Base-by-base conservation (phyloP, 2,888 invertebrate genomes). In the Portevinia maculata region DNA sequence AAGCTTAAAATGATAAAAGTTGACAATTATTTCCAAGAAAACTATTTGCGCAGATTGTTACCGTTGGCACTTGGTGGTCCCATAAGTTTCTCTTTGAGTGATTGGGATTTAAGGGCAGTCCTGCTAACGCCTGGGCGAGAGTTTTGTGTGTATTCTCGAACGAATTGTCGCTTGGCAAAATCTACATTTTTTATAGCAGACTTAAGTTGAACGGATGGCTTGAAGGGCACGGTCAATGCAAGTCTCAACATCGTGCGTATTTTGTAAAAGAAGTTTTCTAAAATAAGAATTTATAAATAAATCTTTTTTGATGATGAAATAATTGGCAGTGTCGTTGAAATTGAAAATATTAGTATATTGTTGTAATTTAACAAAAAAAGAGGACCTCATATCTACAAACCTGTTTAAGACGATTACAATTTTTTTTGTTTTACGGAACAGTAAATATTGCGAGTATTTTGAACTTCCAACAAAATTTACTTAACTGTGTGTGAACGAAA, bases 31-130 rank as follows among this genome's bases (percentile, higher is more conserved):
- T n/a, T n/a, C n/a, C n/a, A 24, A 24, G 24, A 24, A 24, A 24
- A 24, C 24, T 3, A 24, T 24, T 24, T 24, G 24, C 24, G 2
- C 2, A 24, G 0, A 8, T n/a, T 7, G 60, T 55, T 92, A 96
- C 96, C 96, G 89, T 94, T 94, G 84, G 94, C 94, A 71, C 94
- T 93, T 60, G 96, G 94, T 41, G 97, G 96, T 73, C 94, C 94
- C 94, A 95, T 94, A 1, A 94, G 91, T 76, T 91, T 92, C 88
- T 97, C 96, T 88, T 94, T 94, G 3, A 96, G 79, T 8, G 94
- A 92, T 71, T 92, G 91, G 0, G 48, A 30, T 19, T 64, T 53
- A 0, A 69, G 11, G 0, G 53, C 67, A 13, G 53, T 64, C n/a
- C 76, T 50, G 34, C 39, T 76, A 1, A 84, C 74, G 0, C 79